phyloP scores from a whole-genome alignment of 2,888 invertebrate genomes.

The Pimpla rufipes region DNA sequence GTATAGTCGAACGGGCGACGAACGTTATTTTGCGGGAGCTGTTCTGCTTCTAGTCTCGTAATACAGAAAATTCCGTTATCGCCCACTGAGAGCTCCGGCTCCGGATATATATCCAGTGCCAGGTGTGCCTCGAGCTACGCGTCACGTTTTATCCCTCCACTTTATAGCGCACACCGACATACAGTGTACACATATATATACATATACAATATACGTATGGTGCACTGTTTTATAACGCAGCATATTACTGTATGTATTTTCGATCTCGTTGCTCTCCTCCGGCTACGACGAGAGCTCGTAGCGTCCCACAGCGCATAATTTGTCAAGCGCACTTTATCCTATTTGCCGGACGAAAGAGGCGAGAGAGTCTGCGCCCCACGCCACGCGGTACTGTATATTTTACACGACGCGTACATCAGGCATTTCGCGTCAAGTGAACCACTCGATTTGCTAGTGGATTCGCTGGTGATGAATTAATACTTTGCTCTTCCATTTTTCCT shows the following conservation, averaged over 20 bases:
- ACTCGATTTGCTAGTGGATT: neutral
- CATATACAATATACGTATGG: neutral
- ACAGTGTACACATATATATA: neutral
- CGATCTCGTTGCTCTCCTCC: constrained; percentile 27
- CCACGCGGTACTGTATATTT: neutral
- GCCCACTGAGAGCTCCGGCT: constrained; percentile 5
- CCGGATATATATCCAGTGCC: constrained; percentile 24
- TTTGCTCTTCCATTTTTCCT: neutral
- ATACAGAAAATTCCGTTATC: constrained; percentile 58
- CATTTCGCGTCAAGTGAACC: neutral
- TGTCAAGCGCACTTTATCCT: constrained; percentile 48
- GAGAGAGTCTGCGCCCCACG: neutral
- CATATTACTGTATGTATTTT: constrained; percentile 20
- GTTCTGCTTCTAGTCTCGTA: constrained; percentile 49
- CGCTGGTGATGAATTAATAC: neutral
- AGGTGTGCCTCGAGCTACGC: constrained; percentile 48
- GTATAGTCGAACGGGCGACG: constrained; percentile 20
- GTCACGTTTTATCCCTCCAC: constrained; percentile 48
- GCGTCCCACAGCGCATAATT: constrained; percentile 32
- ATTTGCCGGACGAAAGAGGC: constrained; percentile 37
- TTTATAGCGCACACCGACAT: constrained; percentile 6
- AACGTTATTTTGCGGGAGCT: constrained; percentile 42
- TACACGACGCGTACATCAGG: neutral
- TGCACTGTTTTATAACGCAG: constrained; percentile 1
- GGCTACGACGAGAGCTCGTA: neutral